phyloP scores from a whole-genome alignment of 2,113 vertebrate species.

The Butorides virescens region DNA sequence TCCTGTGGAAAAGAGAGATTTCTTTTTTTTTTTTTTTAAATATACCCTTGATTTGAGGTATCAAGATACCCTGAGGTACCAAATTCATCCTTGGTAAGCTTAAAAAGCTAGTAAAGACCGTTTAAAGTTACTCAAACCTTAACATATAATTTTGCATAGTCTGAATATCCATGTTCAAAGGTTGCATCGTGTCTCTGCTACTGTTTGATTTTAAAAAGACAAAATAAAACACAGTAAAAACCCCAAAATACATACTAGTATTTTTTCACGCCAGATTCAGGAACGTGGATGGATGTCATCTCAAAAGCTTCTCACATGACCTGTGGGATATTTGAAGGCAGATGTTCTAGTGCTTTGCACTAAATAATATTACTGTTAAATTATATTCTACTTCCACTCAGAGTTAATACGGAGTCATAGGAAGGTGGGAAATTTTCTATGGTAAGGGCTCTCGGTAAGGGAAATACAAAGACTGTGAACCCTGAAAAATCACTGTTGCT shows the following conservation, averaged over 20 bases:
- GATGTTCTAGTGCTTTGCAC: not conserved
- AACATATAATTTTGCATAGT: not conserved
- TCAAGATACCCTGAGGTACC: not conserved
- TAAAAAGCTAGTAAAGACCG: not conserved
- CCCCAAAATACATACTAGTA: accelerated
- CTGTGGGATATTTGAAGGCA: not conserved
- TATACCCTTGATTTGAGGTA: not conserved
- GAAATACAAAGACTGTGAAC: not conserved
- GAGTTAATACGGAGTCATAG: not conserved
- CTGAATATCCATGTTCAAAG: not conserved
- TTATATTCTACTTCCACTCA: not conserved
- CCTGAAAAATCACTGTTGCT: not conserved
- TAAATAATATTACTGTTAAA: not conserved
- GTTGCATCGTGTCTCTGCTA: not conserved
- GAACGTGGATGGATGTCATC: not conserved
- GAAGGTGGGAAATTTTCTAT: not conserved
- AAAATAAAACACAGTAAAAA: not conserved
- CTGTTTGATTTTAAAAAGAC: not conserved
- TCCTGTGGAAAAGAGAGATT: not conserved
- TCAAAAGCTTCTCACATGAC: not conserved
- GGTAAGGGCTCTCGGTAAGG: not conserved
- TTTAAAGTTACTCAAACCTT: not conserved
- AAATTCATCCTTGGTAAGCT: not conserved
- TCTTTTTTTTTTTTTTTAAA: not conserved
- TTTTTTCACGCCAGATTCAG: not conserved